Evolutionary conservation across 1,140 invertebrate genomes (phyloP), one percentile per base, ranked within the genome.

Genomic region (Heliconius melpomene): DNA sequence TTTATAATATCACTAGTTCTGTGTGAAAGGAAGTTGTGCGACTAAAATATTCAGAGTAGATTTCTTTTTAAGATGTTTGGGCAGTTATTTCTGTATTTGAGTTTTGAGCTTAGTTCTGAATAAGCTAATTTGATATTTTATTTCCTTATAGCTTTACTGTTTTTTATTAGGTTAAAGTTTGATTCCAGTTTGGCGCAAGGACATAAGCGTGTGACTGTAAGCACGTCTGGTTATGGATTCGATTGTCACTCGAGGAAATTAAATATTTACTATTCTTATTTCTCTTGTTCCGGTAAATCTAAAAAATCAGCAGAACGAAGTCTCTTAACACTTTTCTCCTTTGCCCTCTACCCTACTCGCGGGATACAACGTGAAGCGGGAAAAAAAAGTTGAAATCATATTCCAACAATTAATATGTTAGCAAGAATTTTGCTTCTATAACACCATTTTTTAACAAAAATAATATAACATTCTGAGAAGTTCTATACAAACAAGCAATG

Each of bases 31-130:
- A 7, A 29, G 26, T 66, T 29, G 13, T 26, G 16, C 11, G 60
- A 66, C 23, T 11, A 29, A 3, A 66, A 66, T 26, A 66, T 66
- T 66, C 23, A 66, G 60, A 1, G 23, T 11, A 66, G 7, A 26
- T 66, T 66, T 26, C 23, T 9, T 66, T 66, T 66, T 66, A 52
- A 52, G 54, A 60, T 60, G n/a, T 20, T 60, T 60, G 54, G 54
- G 7, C 54, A 57, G 54, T 57, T 23, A 57, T 18, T 52, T 52
- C 1, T 20, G 18, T 52, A 20, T 20, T 20, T 52, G 16, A 26
- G 9, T 9, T 8, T 23, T 11, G 8, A 2, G 8, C 20, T 60
- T 9, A 60, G 3, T 60, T n/a, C n/a, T 60, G 7, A 26, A 60
- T 60, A 60, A 60, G 20, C 8, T 60, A 60, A 60, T 52, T 18